Evolutionary conservation across 2,888 invertebrate species (phyloP).

Genomic region (Laspeyria flexula): DNA sequence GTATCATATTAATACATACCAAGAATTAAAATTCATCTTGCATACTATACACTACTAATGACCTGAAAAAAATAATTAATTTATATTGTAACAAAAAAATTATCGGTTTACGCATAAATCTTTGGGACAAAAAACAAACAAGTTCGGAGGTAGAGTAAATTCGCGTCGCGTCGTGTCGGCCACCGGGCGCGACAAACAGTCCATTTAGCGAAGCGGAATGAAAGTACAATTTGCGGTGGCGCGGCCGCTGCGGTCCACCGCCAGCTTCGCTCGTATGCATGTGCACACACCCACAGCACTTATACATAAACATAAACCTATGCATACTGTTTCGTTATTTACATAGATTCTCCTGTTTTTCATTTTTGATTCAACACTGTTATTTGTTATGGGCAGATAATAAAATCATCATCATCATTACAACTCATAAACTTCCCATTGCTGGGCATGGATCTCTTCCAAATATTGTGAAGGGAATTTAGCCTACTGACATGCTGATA

Average conservation of each 20-base stretch:
- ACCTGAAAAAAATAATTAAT: too few relatives aligned
- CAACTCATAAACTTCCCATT: too few relatives aligned
- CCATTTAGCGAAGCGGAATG: conserved; percentile 64
- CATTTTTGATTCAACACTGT: neutral
- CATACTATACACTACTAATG: too few relatives aligned
- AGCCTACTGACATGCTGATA: too few relatives aligned
- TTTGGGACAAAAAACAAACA: conserved; percentile 28
- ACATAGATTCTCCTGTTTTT: neutral
- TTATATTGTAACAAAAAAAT: conserved; percentile 22
- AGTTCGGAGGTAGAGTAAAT: conserved; percentile 39
- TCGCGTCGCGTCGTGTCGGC: conserved; percentile 26
- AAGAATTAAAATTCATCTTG: too few relatives aligned
- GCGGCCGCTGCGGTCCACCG: conserved; percentile 48
- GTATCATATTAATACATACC: too few relatives aligned
- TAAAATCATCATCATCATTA: too few relatives aligned
- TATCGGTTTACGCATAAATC: conserved; percentile 39
- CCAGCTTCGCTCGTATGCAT: conserved; percentile 16
- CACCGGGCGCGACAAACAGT: conserved; percentile 58
- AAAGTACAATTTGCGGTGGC: conserved; percentile 69
- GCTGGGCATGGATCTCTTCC: too few relatives aligned
- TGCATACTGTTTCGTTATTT: conserved; percentile 5
- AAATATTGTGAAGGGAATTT: too few relatives aligned
- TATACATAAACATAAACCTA: conserved; percentile 23
- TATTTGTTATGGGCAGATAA: too few relatives aligned
- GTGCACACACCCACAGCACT: conserved; percentile 22